A percentile compares a stretch with the other conserved stretches of the same genome.
phyloP scores from a whole-genome alignment of 1,140 invertebrate genomes.

The Drosophila lini region DNA sequence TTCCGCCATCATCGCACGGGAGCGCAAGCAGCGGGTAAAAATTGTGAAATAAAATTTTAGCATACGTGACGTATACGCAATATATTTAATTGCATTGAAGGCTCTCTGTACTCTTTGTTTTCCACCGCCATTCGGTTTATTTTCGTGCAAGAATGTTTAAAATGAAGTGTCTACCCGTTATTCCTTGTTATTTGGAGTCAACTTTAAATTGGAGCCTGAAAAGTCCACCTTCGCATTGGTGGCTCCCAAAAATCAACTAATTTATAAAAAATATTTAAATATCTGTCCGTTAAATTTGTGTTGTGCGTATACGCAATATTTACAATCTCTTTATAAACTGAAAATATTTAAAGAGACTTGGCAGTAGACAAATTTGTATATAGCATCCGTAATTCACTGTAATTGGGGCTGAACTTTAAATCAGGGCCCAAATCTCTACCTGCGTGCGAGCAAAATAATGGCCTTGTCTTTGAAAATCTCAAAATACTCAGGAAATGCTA shows the following conservation, averaged over 20 bases:
- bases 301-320: neutral
- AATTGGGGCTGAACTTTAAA: constrained; percentile 9
- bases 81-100: constrained; percentile 63
- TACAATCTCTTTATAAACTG: neutral
- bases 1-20: constrained; percentile 21
- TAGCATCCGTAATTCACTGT: neutral
- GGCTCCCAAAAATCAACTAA: no score
- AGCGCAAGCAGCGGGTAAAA: constrained; percentile 32
- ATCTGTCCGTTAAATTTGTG: neutral
- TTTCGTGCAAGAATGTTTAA: constrained; percentile 9
- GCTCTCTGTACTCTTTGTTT: constrained; percentile 9
- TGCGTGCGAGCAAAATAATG: constrained; percentile 42
- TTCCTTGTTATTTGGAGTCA: neutral
- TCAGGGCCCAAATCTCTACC: constrained; percentile 8
- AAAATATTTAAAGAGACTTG: neutral
- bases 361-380: neutral
- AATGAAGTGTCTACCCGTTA: constrained; percentile 6
- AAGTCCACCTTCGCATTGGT: neutral
- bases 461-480: constrained; percentile 58
- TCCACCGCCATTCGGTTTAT: neutral
- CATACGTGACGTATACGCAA: constrained; percentile 62
- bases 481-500: constrained; percentile 69
- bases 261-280: neutral
- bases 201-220: neutral
- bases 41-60: constrained; percentile 50